phyloP scores from a whole-genome alignment of 2,797 vertebrate genomes.

The Hypotaenidia okinawae region DNA sequence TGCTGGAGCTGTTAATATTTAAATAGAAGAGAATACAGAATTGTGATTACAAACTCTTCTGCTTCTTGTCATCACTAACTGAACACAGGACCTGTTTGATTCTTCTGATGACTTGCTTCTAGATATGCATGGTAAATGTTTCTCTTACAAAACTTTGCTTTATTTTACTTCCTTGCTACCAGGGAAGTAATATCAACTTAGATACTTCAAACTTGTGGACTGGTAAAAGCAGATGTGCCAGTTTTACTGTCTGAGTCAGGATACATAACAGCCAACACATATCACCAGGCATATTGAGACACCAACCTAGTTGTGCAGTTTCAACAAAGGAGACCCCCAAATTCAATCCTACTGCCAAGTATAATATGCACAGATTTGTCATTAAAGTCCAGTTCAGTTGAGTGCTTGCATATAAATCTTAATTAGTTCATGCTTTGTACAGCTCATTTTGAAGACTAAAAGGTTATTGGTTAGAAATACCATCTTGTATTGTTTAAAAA shows the following conservation, averaged over 20 bases:
- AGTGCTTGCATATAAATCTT: not conserved
- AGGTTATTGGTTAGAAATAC: not conserved
- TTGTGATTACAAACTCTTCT: not conserved
- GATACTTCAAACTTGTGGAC: not conserved
- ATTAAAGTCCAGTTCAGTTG: not conserved
- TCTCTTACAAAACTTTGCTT: not conserved
- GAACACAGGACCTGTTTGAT: not conserved
- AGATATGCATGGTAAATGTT: not conserved
- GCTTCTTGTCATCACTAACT: not conserved
- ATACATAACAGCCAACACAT: not conserved
- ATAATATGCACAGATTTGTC: not conserved
- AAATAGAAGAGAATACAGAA: not conserved
- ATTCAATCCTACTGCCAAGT: not conserved
- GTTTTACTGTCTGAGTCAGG: not conserved
- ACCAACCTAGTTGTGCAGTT: not conserved
- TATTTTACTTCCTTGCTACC: not conserved
- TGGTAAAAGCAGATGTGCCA: not conserved
- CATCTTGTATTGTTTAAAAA: not conserved
- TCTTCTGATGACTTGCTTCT: not conserved
- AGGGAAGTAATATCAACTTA: not conserved
- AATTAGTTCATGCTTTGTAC: not conserved
- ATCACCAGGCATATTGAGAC: not conserved
- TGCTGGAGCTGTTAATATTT: not conserved
- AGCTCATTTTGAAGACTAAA: not conserved
- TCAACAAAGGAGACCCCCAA: not conserved